These are phyloP conservation scores for Drosophila insularis DNA, from an alignment of 1,140 invertebrate genomes.

Conservation along the genomic window DNA sequence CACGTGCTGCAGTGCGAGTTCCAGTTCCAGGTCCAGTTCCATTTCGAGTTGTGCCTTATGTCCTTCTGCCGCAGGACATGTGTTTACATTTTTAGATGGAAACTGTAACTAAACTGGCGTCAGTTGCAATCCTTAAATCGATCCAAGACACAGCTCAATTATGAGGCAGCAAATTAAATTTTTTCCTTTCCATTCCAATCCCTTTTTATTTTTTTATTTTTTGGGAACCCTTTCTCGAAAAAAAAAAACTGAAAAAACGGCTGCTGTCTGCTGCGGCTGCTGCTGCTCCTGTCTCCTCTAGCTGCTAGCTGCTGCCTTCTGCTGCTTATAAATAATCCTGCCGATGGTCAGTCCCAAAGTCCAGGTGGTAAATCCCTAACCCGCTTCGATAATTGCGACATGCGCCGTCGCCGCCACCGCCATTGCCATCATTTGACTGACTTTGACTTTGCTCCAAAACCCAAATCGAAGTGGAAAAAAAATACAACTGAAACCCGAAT, in stretches of 20 bases:
- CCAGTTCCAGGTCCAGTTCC: neutral
- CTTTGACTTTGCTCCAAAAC: conserved; percentile 30
- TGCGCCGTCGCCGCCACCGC: conserved; percentile 42
- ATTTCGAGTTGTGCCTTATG: neutral
- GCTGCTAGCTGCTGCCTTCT: conserved; percentile 1
- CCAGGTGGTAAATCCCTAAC: conserved; percentile 64
- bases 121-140: neutral
- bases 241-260: conserved; percentile 5
- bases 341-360: conserved; percentile 39
- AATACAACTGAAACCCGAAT: conserved; percentile 20
- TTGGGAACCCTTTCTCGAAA: conserved; percentile 11
- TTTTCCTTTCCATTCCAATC: conserved; percentile 1
- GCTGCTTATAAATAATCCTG: conserved; percentile 23
- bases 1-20: neutral
- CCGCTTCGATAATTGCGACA: conserved; percentile 55
- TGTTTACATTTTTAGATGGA: conserved; percentile 9
- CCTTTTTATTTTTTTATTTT: neutral
- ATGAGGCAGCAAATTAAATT: conserved; percentile 13
- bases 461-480: conserved; percentile 9
- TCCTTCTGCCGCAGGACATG: conserved; percentile 3
- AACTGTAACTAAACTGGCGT: conserved; percentile 14
- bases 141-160: conserved; percentile 15
- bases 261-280: conserved; percentile 29
- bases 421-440: conserved; percentile 32
- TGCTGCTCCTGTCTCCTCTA: conserved; percentile 24